Percentiles rank a stretch among this genome's conserved stretches.
phyloP scores from a whole-genome alignment of 2,113 vertebrate genomes.

The Typhlomys cinereus region DNA sequence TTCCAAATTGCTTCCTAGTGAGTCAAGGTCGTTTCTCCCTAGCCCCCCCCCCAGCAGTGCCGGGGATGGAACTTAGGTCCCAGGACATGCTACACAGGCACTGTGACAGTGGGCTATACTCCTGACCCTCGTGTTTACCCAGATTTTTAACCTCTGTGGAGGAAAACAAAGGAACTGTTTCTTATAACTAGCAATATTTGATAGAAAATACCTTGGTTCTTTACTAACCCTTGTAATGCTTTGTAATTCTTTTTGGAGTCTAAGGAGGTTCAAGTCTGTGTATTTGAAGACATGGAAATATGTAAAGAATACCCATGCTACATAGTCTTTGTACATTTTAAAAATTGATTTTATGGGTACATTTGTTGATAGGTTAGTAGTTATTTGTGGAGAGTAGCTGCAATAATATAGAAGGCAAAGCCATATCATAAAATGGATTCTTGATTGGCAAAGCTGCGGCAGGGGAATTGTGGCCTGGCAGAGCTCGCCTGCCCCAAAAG shows the following conservation, averaged over 20 bases:
- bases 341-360: neutral
- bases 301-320: slow-evolving; percentile 1
- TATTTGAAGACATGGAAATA: neutral
- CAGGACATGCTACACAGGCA: neutral
- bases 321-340: neutral
- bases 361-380: neutral
- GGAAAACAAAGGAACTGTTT: slow-evolving; percentile 9
- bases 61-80: neutral
- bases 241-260: slow-evolving; percentile 4
- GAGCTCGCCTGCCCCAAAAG: no score
- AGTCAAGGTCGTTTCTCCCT: neutral
- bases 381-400: no score
- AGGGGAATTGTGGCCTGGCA: no score
- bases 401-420: no score
- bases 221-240: neutral
- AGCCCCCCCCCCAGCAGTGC: neutral
- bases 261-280: neutral
- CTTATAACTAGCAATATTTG: neutral
- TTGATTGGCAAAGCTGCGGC: no score
- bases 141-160: neutral
- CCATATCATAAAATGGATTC: no score
- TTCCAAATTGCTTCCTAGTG: neutral
- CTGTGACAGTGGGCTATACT: neutral
- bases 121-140: neutral
- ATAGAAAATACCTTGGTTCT: neutral